phyloP scores from a whole-genome alignment of 2,113 vertebrate species.

The Vireo altiloquus region DNA sequence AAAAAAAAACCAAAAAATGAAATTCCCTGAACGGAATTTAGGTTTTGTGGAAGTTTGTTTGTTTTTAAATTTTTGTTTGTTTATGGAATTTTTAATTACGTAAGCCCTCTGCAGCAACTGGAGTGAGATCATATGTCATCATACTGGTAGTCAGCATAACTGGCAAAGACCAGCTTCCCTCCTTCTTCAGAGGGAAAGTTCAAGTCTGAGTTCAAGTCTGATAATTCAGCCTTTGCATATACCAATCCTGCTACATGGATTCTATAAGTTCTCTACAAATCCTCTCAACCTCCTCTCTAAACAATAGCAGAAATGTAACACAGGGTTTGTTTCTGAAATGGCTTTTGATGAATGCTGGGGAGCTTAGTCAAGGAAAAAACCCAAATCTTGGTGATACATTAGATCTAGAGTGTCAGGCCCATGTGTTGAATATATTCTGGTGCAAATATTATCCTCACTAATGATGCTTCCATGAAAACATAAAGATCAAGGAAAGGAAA shows the following conservation, averaged over 20 bases:
- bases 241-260: neutral
- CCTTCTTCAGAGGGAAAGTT: neutral
- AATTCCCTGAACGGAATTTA: neutral
- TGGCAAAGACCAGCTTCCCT: neutral
- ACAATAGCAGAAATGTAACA: neutral
- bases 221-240: neutral
- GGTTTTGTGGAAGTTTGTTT: neutral
- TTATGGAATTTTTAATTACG: neutral
- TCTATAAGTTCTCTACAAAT: neutral
- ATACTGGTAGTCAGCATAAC: neutral
- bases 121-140: neutral
- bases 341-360: neutral
- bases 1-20: no score
- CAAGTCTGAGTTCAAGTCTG: neutral
- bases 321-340: neutral
- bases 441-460: slow-evolving; percentile 35
- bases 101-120: neutral
- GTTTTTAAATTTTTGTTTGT: neutral
- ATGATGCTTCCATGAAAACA: slow-evolving; percentile 40
- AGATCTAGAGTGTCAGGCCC: neutral
- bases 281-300: neutral
- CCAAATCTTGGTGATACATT: neutral
- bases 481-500: slow-evolving; percentile 50
- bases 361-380: neutral
- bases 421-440: slow-evolving; percentile 43